Base-by-base conservation (phyloP, 2,113 vertebrate genomes). In the Galeopterus variegatus region DNA sequence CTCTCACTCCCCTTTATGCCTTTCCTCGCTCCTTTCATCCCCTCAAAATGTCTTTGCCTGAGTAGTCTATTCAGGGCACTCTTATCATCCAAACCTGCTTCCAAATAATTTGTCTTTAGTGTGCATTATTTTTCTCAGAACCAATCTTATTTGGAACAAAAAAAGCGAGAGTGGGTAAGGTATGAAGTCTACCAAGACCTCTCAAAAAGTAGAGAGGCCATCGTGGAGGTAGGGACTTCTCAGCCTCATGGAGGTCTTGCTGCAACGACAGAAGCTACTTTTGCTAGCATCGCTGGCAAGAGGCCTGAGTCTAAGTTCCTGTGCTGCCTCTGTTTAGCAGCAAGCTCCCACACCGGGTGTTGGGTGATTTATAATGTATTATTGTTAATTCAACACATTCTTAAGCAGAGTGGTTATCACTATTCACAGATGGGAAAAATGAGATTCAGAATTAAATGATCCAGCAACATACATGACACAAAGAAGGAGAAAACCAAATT, bases 1-100 rank as follows among this genome's bases (percentile, higher is more conserved):
- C 10, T 21, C 31, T 91, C 17, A 7, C 0, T 52, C 10, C 1
- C 15, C 21, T 77, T 79, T 85, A 23, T 82, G n/a, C 1, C 28
- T 75, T 14, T 19, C 12, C 26, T 62, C 4, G 0, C 3, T 9
- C 0, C 1, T 79, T 82, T 10, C 18, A 12, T 24, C 7, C 5
- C 67, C 6, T 3, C 13, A 18, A 48, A 54, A 31, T 8, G 28
- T 69, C 13, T 62, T 62, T 80, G 12, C 24, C 7, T 4, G 1
- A 24, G 23, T 45, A 5, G 13, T 48, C 50, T 56, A 1, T 26
- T 82, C 48, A 73, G 19, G 13, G 12, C 6, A n/a, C 8, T 50
- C 19, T 8, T 64, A 67, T 17, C 50, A 41, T 4, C 11, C 23
- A 48, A 21, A 28, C 52, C 36, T 92, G 67, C 31, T 91, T 90